A percentile compares a stretch with the other conserved stretches of the same genome.
Conservation (phyloP, 2,113 vertebrate species). For the Nematolebias whitei region DNA sequence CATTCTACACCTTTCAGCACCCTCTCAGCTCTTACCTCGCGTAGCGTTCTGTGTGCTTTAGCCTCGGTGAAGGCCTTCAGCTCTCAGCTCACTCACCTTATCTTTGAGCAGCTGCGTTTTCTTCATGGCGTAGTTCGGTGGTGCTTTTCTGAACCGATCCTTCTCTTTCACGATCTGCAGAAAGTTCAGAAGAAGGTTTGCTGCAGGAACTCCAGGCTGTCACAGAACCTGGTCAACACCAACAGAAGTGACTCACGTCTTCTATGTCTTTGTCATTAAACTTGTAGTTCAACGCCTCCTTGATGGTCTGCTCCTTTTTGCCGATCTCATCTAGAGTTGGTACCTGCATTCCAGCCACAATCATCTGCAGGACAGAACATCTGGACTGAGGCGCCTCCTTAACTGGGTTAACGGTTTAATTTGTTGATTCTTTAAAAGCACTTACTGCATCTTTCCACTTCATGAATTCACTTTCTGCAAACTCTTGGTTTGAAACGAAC, state of each 20-base stretch:
- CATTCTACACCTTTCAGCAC: too few relatives aligned
- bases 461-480: constrained; percentile 98
- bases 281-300: constrained; percentile 97
- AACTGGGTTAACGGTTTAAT: neutral
- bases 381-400: neutral
- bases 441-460: constrained; percentile 99
- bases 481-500: constrained; percentile 99
- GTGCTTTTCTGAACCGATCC: constrained; percentile 95
- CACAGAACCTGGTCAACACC: neutral
- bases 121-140: constrained; percentile 99
- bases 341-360: constrained; percentile 94
- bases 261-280: constrained; percentile 99
- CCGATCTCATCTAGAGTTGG: constrained; percentile 97
- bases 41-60: too few relatives aligned
- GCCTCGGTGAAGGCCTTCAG: too few relatives aligned
- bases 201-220: fast-evolving
- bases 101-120: constrained; percentile 97
- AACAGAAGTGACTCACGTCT: constrained; percentile 82
- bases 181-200: neutral
- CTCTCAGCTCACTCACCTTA: constrained; percentile 82
- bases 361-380: constrained; percentile 84
- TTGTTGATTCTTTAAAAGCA: constrained; percentile 26
- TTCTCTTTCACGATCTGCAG: constrained; percentile 98
- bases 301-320: constrained; percentile 97
- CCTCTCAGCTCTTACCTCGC: too few relatives aligned